Evolutionary conservation across 1,140 invertebrate genomes (phyloP), one percentile per base, ranked within the genome.

Genomic region (Manduca sexta): DNA sequence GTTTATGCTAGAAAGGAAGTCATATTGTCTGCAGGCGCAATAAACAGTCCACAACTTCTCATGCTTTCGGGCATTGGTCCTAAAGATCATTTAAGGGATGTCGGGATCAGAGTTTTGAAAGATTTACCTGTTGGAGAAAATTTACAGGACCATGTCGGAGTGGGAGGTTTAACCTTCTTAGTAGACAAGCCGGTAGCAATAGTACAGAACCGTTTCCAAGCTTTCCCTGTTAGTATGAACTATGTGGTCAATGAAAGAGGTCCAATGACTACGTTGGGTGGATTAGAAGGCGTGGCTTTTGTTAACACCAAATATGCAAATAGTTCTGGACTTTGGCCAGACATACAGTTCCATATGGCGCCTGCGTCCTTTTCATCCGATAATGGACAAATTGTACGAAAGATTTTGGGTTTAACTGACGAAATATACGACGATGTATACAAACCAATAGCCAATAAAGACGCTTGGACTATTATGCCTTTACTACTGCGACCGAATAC

Each of bases 11-110:
- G 87, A 40, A 92, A 93, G 66, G 94, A 95, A 79, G 90, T 95
- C 0, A 92, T 95, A 21, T 55, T 96, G 4, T 93, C 93, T 1
- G 93, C 93, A 1, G 94, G 94, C 0, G 89, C 93, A 0, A 93
- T 96, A 4, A 94, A 94, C 44, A 91, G 90, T 13, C 92, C 95
- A 0, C 94, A 95, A 56, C 71, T 97, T 21, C 74, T 97, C 41
- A 95, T 97, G 94, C 68, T 97, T 0, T 96, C 94, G 0, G 96
- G 96, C 0, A 88, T 97, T 35, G 96, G 95, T 0, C 95, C 95
- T 0, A 87, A 86, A 26, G 86, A 92, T 3, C 94, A 97, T 55
- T 84, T 97, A 6, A 74, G 86, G 35, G 79, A 92, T 30, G 74
- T 93, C 12, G 91, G 91, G 3, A 93, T 96, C 30, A 88, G 88